Conservation (phyloP, 1,140 invertebrate genomes). For the Drosophila ercepeae region DNA sequence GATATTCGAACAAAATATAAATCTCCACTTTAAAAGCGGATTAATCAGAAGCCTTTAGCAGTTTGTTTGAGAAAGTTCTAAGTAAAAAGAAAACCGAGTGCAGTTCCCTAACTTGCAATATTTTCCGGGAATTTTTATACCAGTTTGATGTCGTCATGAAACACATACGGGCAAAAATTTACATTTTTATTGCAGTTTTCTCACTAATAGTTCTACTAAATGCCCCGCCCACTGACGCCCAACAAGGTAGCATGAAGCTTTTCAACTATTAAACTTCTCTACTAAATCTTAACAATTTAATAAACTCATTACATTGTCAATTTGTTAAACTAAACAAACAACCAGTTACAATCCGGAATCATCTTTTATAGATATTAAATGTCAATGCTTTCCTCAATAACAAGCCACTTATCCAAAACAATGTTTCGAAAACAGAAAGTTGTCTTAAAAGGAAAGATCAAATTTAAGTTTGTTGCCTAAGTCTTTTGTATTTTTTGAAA, state of each 20-base stretch:
- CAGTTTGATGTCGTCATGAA: background rate
- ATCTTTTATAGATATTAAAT: background rate
- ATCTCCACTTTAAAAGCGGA: background rate
- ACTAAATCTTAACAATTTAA: background rate
- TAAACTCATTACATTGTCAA: background rate
- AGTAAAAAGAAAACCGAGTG: background rate
- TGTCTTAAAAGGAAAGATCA: too few species aligned
- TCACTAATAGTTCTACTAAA: background rate
- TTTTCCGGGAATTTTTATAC: background rate
- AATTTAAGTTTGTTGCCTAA: conserved; percentile 56
- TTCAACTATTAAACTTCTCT: background rate
- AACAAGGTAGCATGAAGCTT: background rate
- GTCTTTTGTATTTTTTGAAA: conserved; percentile 62
- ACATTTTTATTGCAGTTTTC: background rate
- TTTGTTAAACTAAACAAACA: background rate
- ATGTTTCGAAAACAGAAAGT: too few species aligned
- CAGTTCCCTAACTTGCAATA: background rate
- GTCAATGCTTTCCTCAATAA: background rate
- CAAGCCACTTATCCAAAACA: background rate
- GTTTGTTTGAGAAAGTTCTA: background rate
- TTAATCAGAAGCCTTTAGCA: background rate
- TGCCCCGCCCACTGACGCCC: background rate
- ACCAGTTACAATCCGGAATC: background rate
- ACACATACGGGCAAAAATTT: background rate
- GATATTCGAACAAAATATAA: background rate